A percentile compares a stretch with the other conserved stretches of the same genome.
These are phyloP conservation scores for Orchestia grillus DNA, from an alignment of 1,140 invertebrate species.

Conservation along the genomic window DNA sequence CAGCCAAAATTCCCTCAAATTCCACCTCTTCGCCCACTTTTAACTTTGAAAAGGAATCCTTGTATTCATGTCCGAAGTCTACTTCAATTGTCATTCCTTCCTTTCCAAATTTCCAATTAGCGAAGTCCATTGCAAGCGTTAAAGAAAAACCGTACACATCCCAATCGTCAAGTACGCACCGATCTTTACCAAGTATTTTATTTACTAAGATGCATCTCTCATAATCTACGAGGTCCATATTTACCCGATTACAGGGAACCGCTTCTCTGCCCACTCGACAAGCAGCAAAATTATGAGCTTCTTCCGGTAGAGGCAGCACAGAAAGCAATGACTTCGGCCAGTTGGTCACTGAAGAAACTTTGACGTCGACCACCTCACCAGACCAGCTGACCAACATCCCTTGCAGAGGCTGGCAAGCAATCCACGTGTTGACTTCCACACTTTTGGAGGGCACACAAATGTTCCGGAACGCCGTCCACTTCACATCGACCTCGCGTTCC, in stretches of 20 bases:
- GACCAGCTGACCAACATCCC: slow-evolving; percentile 61
- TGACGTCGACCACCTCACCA: slow-evolving; percentile 58
- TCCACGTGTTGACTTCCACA: slow-evolving; percentile 46
- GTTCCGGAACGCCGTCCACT: slow-evolving; percentile 62
- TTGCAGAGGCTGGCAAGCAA: slow-evolving; percentile 59
- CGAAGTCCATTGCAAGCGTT: slow-evolving; percentile 58
- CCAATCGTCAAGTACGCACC: slow-evolving; percentile 60
- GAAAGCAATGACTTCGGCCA: slow-evolving; percentile 55
- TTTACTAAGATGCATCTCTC: slow-evolving; percentile 59
- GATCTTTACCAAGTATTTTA: slow-evolving; percentile 54
- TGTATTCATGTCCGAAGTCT: slow-evolving; percentile 56
- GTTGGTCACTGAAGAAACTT: slow-evolving; percentile 53
- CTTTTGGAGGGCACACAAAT: slow-evolving; percentile 60
- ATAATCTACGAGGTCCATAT: slow-evolving; percentile 21
- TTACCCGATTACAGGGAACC: neutral
- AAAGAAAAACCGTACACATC: slow-evolving; percentile 61
- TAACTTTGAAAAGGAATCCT: slow-evolving; percentile 56
- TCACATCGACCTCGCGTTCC: slow-evolving; percentile 22
- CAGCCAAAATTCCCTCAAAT: slow-evolving; percentile 58
- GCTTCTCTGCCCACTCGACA: slow-evolving; percentile 26
- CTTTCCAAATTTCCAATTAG: slow-evolving; percentile 60
- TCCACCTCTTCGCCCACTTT: slow-evolving; percentile 59
- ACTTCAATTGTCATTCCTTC: slow-evolving; percentile 44
- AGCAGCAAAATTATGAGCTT: slow-evolving; percentile 48
- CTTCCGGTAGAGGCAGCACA: slow-evolving; percentile 30